Percentiles rank a stretch among this genome's conserved stretches.
These are phyloP conservation scores for Malurus elegans DNA, from an alignment of 2,113 vertebrate genomes.

Conservation along the genomic window DNA sequence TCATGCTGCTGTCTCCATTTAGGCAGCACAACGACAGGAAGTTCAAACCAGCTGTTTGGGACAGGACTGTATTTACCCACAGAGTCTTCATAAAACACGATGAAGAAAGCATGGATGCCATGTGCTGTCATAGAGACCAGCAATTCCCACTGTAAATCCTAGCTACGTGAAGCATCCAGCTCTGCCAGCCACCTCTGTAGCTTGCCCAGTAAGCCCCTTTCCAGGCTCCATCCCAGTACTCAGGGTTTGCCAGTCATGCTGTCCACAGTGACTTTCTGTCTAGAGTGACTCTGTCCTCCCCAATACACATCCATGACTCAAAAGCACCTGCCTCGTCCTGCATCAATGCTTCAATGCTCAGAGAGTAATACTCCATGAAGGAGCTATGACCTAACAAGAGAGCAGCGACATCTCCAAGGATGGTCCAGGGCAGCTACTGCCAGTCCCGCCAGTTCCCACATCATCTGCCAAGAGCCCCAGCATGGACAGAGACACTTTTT, in stretches of 20 bases:
- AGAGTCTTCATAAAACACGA: background rate
- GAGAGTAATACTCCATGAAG: background rate
- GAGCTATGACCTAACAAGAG: background rate
- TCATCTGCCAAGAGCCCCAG: background rate
- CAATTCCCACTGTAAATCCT: background rate
- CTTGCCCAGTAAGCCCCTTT: background rate
- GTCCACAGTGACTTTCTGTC: background rate
- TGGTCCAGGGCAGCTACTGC: background rate
- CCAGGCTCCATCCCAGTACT: background rate
- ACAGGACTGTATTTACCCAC: background rate
- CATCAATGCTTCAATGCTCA: background rate
- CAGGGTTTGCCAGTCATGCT: background rate
- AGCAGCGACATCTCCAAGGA: background rate
- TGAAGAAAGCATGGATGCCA: background rate
- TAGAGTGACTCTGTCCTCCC: background rate
- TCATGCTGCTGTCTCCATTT: rapidly evolving
- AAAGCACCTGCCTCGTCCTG: background rate
- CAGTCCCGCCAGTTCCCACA: background rate
- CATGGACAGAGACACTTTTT: background rate
- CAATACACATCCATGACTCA: background rate
- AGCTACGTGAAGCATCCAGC: background rate
- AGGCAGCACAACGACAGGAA: background rate
- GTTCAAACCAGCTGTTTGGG: rapidly evolving
- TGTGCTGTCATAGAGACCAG: background rate
- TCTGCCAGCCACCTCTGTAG: background rate